Evolutionary conservation across 2,888 invertebrate species (phyloP), one percentile per base, ranked within the genome.

Genomic region (Philereme vetulata): DNA sequence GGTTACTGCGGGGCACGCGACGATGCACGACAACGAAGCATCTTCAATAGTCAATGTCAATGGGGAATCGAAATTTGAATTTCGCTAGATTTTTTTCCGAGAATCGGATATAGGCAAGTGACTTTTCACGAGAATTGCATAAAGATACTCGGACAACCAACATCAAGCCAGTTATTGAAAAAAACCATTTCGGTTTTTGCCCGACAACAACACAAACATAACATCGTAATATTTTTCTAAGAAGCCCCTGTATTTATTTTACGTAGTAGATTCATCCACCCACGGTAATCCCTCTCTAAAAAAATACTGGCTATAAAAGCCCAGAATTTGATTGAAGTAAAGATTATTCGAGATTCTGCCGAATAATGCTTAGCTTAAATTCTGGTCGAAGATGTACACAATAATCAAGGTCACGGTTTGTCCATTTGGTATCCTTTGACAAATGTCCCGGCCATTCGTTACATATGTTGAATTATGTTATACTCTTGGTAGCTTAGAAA

Each of bases 391-490:
- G 51, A 67, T 62, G 64, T 65, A 64, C 53, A 67, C 62, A 64
- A 65, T 69, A 63, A 64, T 67, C 70, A 70, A 66, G 67, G 67
- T 63, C 65, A 54, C 40, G 48, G 66, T 58, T 57, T 60, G 70
- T 67, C 70, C 64, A 67, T 66, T 67, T 62, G 50, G 56, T 60
- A 63, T 67, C 58, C 63, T 66, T 66, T 70, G 67, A 67, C 65
- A 67, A 67, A 65, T 63, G 62, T 51, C 61, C 53, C 47, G 60
- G 60, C 64, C 56, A 62, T 65, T 66, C 55, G 57, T 62, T 60
- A 65, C 60, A 62, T 67, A 65, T 65, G 67, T 67, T 67, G 66
- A 69, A 64, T 62, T 70, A 70, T 67, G 67, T 63, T 52, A 50
- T 62, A 45, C 64, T 64, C 62, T 51, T 21, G 47, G 47, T 53